phyloP scores from a whole-genome alignment of 2,113 vertebrate species.

The Rousettus leschenaultii region DNA sequence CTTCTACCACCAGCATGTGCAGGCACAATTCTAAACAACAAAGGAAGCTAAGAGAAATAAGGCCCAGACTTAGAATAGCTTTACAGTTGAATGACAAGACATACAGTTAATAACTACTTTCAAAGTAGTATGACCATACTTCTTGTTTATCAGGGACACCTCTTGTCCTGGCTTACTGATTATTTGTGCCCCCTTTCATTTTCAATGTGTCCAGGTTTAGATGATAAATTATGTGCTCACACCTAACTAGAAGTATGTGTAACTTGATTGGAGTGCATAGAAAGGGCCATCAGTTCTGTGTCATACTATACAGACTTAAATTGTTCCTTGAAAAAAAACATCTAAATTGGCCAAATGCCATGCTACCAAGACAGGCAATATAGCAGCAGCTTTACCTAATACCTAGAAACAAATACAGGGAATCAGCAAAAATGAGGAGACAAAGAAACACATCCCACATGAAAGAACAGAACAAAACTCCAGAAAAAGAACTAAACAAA shows the following conservation, averaged over 20 bases:
- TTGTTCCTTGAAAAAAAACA: not conserved
- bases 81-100: slow-evolving; percentile 3
- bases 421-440: not conserved
- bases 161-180: not conserved
- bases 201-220: not conserved
- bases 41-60: slow-evolving; percentile 29
- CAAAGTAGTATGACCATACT: not conserved
- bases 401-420: not conserved
- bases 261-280: not conserved
- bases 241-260: not conserved
- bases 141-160: not conserved
- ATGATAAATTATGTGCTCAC: not conserved
- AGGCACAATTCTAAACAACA: not conserved
- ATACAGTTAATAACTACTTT: not conserved
- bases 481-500: not conserved
- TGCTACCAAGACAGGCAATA: not conserved
- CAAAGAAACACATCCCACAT: not conserved
- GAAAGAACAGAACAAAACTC: not conserved
- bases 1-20: not conserved
- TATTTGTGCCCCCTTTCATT: not conserved
- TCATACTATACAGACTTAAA: not conserved
- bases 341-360: not conserved
- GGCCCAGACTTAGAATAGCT: not conserved
- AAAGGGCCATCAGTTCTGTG: not conserved
- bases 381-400: not conserved